These are phyloP conservation scores for Perognathus longimembris DNA, from an alignment of 2,113 vertebrate species.

Conservation along the genomic window DNA sequence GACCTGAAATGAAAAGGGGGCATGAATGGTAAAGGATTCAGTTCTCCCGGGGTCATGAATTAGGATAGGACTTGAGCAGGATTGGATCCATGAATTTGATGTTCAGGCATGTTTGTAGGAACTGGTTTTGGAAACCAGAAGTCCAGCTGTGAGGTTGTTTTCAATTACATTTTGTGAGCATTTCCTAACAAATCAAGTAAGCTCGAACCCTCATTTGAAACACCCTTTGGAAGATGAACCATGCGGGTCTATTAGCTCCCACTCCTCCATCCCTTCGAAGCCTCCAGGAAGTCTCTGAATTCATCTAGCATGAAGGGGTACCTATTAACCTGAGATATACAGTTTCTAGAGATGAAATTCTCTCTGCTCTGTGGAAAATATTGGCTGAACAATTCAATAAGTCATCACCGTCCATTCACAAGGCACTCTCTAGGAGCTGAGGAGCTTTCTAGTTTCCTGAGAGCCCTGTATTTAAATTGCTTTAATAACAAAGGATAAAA, in stretches of 20 bases:
- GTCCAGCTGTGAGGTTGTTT: neutral
- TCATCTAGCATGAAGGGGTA: conserved; percentile 18
- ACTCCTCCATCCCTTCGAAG: neutral
- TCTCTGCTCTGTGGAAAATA: conserved; percentile 45
- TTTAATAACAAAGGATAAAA: conserved; percentile 63
- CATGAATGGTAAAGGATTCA: neutral
- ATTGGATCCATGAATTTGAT: neutral
- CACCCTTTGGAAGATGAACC: conserved; percentile 14
- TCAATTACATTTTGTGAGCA: conserved; percentile 34
- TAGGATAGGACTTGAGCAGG: neutral
- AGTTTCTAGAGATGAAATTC: conserved; percentile 50
- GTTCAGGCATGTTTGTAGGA: neutral
- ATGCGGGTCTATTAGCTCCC: neutral
- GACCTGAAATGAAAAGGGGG: too few species aligned
- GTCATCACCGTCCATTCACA: conserved; percentile 52
- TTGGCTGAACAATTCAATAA: conserved; percentile 54
- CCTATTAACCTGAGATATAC: neutral
- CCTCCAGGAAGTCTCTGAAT: neutral
- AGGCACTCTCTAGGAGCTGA: conserved; percentile 38
- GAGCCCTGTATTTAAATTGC: conserved; percentile 61
- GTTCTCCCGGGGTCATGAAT: neutral
- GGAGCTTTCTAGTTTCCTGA: conserved; percentile 48
- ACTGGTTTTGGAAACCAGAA: neutral
- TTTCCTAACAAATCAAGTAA: conserved; percentile 52
- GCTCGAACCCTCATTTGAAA: neutral